Evolutionary conservation across 2,797 vertebrate genomes (phyloP), one percentile per base, ranked within the genome.

Genomic region (Kryptolebias ocellatus): DNA sequence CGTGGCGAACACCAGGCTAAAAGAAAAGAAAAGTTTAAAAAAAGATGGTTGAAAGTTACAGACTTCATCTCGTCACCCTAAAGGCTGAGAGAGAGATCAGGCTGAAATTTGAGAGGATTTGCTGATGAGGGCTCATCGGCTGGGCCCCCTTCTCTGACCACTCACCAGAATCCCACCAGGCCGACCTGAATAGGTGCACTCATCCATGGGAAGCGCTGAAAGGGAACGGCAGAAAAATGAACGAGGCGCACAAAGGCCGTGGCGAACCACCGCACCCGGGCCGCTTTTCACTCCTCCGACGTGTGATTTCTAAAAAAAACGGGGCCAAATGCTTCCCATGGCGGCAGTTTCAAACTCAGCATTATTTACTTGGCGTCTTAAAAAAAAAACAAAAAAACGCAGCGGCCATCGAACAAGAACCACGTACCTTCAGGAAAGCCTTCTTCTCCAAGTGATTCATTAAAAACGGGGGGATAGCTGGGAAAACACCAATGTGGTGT

Each of bases 391-490:
- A 53, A 12, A 4, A 31, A 37, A 17, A 49, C 29, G 16, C 4
- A 52, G 17, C 18, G 12, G 31, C 7, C 4, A 44, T 17, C 20
- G 16, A 54, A 45, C 28, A n/a, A 37, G 1, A 42, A 42, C 11
- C 12, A 2, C 83, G 84, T 91, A 99, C 98, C 96, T 95, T 98
- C 78, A 99, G 86, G 86, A 99, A 98, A 50, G 97, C 96, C 91
- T 95, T 99, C 93, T 98, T 98, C 84, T 99, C 98, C 95, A 99
- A 83, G 10, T 95, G 85, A 79, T 99, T 98, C 98, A 99, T 99
- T 87, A 99, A 92, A 90, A 99, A 99, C 0, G 98, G 97, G 42
- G 98, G 98, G 78, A 98, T 97, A 18, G 95, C 96, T 97, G 74
- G 61, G 61, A 90, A 87, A 69, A 76, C 64, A 82, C 28, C 18